Evolutionary conservation across 2,888 invertebrate species (phyloP).

Genomic region (Harmothoe impar): DNA sequence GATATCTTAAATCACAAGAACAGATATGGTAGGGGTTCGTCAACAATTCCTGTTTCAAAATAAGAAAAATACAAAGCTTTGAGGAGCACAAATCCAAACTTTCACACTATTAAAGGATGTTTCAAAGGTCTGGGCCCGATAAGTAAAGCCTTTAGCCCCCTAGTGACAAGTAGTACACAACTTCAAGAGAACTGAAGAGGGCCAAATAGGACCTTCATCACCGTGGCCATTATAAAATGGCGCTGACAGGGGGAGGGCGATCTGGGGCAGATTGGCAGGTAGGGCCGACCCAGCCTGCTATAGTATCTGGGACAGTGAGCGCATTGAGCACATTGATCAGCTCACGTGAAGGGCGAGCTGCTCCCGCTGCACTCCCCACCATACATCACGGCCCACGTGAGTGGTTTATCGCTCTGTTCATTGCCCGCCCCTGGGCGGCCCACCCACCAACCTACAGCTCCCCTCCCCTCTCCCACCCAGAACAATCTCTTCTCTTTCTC

Average conservation of each 20-base stretch:
- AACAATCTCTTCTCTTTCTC: not conserved
- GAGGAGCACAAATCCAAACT: no score
- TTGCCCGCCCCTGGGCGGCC: not conserved
- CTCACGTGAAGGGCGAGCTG: not conserved
- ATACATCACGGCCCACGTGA: constrained; percentile 15
- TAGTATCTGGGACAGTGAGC: not conserved
- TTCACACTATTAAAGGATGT: no score
- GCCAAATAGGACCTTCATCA: no score
- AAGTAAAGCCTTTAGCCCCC: no score
- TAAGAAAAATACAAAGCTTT: no score
- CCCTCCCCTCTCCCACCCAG: not conserved
- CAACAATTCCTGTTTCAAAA: no score
- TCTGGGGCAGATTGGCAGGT: constrained; percentile 4
- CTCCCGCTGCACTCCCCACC: constrained; percentile 4
- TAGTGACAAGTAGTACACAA: no score
- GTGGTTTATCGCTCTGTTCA: constrained; percentile 31
- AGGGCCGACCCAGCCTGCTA: not conserved
- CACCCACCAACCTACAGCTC: not conserved
- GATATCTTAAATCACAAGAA: no score
- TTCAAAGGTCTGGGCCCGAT: no score
- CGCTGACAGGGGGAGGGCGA: not conserved
- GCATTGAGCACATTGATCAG: constrained; percentile 1
- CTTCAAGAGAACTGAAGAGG: no score
- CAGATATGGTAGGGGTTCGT: no score
- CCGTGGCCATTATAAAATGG: no score